Evolutionary conservation across 2,113 vertebrate genomes (phyloP).

Genomic region (zebrafish (Danio rerio)): DNA sequence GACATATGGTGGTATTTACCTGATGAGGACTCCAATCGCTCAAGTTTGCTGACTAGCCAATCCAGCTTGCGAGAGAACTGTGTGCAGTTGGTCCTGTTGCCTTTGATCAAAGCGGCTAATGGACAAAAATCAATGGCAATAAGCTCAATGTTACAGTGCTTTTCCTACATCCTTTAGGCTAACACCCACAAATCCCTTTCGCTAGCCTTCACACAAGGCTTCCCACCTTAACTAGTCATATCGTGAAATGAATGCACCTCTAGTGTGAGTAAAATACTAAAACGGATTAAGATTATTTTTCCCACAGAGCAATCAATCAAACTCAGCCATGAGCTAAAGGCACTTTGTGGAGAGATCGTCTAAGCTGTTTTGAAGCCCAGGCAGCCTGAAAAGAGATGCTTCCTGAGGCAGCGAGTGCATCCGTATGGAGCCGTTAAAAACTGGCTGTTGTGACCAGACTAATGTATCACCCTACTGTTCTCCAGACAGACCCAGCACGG

Average conservation of each 20-base stretch:
- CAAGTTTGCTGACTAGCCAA: slow-evolving; percentile 96
- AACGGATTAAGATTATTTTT: slow-evolving; percentile 10
- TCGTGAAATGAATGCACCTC: slow-evolving; percentile 13
- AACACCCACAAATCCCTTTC: neutral
- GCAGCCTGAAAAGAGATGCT: neutral
- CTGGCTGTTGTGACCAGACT: slow-evolving; percentile 31
- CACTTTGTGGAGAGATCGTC: neutral
- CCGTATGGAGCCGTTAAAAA: slow-evolving; percentile 29
- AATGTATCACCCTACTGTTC: slow-evolving; percentile 57
- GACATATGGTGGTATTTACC: slow-evolving; percentile 72
- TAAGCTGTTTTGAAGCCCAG: neutral
- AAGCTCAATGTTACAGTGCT: neutral
- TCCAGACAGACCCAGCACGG: slow-evolving; percentile 32
- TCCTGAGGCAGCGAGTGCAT: slow-evolving; percentile 28
- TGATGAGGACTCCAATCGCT: slow-evolving; percentile 95
- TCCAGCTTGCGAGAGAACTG: slow-evolving; percentile 95
- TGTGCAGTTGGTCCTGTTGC: slow-evolving; percentile 95
- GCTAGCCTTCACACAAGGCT: slow-evolving; percentile 2
- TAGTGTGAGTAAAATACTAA: slow-evolving; percentile 31
- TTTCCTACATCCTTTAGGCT: neutral
- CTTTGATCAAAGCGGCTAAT: slow-evolving; percentile 91
- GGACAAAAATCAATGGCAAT: slow-evolving; percentile 36
- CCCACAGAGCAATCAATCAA: slow-evolving; percentile 44
- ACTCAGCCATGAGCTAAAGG: slow-evolving; percentile 8
- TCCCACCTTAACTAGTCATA: neutral